Evolutionary conservation across 2,113 vertebrate genomes (phyloP).

Genomic region (Uropsilus gracilis): DNA sequence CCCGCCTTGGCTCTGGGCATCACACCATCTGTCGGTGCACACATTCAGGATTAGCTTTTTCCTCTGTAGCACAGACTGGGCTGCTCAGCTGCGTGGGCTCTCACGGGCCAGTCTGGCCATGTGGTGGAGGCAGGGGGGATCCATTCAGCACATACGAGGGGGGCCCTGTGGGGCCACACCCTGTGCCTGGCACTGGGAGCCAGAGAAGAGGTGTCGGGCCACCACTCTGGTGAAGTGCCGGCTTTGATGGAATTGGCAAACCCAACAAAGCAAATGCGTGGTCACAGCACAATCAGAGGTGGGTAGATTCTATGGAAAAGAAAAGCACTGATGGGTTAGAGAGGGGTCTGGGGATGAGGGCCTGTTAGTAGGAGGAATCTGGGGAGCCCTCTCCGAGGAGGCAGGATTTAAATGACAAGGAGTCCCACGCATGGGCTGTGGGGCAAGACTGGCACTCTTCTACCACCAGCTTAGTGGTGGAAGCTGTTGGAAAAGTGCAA

Average conservation of each 20-base stretch:
- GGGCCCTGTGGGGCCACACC: neutral
- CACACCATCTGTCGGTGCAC: constrained; percentile 53
- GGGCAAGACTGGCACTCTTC: too few species aligned
- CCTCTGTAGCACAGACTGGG: neutral
- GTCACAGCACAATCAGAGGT: neutral
- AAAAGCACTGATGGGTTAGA: neutral
- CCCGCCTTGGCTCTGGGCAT: neutral
- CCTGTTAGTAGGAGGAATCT: neutral
- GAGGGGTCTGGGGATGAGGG: neutral
- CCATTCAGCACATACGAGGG: neutral
- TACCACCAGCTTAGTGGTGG: too few species aligned
- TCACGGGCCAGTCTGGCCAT: neutral
- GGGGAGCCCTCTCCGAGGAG: neutral
- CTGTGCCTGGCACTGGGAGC: neutral
- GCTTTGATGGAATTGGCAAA: neutral
- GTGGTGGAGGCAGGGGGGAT: neutral
- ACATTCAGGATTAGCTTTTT: neutral
- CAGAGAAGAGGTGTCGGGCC: neutral
- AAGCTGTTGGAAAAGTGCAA: too few species aligned
- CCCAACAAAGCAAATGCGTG: neutral
- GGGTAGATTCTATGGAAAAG: neutral
- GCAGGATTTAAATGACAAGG: neutral
- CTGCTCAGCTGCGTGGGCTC: neutral
- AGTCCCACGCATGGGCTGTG: neutral
- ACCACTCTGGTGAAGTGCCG: neutral